These are phyloP conservation scores for Drosophila miranda DNA, from an alignment of 1,140 invertebrate genomes.

Conservation along the genomic window DNA sequence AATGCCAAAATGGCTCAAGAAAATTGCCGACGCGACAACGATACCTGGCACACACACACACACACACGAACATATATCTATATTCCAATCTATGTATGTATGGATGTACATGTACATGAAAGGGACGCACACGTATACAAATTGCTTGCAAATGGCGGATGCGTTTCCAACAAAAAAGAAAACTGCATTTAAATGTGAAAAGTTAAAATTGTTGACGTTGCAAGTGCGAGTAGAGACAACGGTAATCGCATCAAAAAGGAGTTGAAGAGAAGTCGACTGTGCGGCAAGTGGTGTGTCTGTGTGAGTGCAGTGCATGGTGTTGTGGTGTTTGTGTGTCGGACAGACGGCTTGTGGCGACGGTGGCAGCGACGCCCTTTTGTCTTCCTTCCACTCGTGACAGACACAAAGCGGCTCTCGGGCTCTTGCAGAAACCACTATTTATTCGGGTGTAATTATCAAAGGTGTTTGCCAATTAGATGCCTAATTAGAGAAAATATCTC, in stretches of 20 bases:
- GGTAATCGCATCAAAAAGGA: conserved; percentile 52
- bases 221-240: conserved; percentile 47
- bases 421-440: conserved; percentile 28
- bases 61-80: conserved; percentile 6
- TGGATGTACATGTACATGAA: too few relatives aligned
- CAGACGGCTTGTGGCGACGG: too few relatives aligned
- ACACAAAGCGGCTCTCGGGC: neutral
- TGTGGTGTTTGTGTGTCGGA: conserved; percentile 33
- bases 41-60: conserved; percentile 29
- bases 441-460: conserved; percentile 32
- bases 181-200: conserved; percentile 70
- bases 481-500: conserved; percentile 50
- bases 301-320: conserved; percentile 57
- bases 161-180: conserved; percentile 59
- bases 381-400: conserved; percentile 31
- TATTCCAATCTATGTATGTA: neutral
- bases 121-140: conserved; percentile 41
- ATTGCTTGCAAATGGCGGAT: conserved; percentile 78
- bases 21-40: conserved; percentile 72
- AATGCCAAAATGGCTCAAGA: conserved; percentile 44
- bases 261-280: conserved; percentile 2
- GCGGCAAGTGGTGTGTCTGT: conserved; percentile 21
- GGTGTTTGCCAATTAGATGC: conserved; percentile 32
- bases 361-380: conserved; percentile 72
- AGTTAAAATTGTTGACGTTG: conserved; percentile 75